These are phyloP conservation scores for Thumatha senex DNA, from an alignment of 2,888 invertebrate species.

Conservation along the genomic window DNA sequence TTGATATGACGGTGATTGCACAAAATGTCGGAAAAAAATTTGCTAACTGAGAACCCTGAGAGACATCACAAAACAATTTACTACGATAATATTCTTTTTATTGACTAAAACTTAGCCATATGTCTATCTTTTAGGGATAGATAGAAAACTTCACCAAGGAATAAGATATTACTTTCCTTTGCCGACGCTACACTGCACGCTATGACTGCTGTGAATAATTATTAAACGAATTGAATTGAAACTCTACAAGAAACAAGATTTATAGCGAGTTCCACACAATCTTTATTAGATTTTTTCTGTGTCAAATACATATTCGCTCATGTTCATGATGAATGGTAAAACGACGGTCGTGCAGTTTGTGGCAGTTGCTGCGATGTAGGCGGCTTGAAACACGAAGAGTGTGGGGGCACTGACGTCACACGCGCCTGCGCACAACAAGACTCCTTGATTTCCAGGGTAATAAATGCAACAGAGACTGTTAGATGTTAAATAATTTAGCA, in stretches of 20 bases:
- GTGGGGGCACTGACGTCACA: conserved; percentile 70
- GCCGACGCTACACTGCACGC: no score
- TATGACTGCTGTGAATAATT: no score
- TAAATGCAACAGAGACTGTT: conserved; percentile 41
- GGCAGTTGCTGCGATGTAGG: conserved; percentile 38
- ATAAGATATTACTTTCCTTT: no score
- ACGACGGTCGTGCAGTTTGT: conserved; percentile 37
- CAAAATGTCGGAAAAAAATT: no score
- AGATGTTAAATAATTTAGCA: conserved; percentile 17
- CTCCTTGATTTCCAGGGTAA: conserved; percentile 65
- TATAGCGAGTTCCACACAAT: background rate
- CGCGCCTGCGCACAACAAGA: conserved; percentile 63
- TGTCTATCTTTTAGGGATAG: no score
- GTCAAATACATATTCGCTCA: conserved; percentile 17
- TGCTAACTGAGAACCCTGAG: no score
- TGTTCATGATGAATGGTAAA: conserved; percentile 36
- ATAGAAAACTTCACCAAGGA: no score
- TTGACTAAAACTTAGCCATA: no score
- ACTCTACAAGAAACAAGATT: background rate
- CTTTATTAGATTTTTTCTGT: conserved; percentile 7
- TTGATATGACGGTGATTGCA: no score
- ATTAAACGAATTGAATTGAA: no score
- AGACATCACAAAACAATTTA: no score
- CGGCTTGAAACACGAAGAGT: conserved; percentile 36
- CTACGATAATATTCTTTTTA: no score